Percentiles rank a stretch among this genome's conserved stretches.
Evolutionary conservation across 2,888 invertebrate species (phyloP).

Genomic region (Coelogynopora nodosa): DNA sequence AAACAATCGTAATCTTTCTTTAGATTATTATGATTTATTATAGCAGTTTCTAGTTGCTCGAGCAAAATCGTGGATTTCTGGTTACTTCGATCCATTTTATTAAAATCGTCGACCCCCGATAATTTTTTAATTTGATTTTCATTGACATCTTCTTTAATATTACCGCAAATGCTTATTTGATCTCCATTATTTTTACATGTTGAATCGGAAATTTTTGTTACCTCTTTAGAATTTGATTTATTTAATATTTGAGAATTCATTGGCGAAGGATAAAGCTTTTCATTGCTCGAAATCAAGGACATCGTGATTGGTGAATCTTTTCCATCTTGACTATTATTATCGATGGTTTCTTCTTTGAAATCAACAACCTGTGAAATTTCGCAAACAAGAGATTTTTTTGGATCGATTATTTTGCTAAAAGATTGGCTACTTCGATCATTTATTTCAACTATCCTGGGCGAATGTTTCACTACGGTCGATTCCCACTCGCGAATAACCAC

Average conservation of each 20-base stretch:
- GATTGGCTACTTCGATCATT: neutral
- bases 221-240: too few relatives aligned
- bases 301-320: neutral
- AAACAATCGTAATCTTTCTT: neutral
- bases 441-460: neutral
- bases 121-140: too few relatives aligned
- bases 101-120: neutral
- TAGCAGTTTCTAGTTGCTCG: neutral
- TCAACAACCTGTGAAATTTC: constrained; percentile 8
- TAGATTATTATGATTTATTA: neutral
- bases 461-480: neutral
- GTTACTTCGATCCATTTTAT: neutral
- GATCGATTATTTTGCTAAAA: neutral
- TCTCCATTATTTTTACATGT: too few relatives aligned
- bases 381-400: neutral
- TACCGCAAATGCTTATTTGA: too few relatives aligned
- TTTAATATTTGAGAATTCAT: too few relatives aligned
- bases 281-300: constrained; percentile 7
- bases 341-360: neutral
- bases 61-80: neutral
- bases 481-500: neutral
- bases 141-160: too few relatives aligned
- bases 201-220: too few relatives aligned
- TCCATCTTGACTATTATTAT: neutral
- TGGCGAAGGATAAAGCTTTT: neutral